Base-by-base conservation (phyloP, 2,113 vertebrate genomes). In the Ctenomys sociabilis region DNA sequence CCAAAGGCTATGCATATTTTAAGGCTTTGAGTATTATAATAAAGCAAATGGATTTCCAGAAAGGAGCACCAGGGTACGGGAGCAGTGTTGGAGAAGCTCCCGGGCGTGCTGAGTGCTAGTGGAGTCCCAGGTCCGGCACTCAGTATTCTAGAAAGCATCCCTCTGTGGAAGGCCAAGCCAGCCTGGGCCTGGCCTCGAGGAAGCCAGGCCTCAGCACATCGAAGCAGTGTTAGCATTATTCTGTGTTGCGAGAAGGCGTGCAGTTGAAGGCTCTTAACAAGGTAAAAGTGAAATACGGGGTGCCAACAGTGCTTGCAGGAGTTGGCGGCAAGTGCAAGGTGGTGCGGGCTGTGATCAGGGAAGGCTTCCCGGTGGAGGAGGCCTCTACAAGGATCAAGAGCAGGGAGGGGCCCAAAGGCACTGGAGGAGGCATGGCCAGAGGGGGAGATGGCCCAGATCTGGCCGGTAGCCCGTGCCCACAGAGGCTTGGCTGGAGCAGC, bases 1-100 rank as follows among this genome's bases (percentile, higher is more conserved):
- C 0, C 2, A 32, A 70, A 88, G 72, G 49, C 88, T 45, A 0
- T 61, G 35, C 17, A 12, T 90, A 49, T 86, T 88, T 80, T 92
- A 85, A 97, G 57, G 24, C 70, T 85, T 90, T 78, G 72, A 93
- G 80, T 96, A 52, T 5, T 49, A 14, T 78, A 49, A 8, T 70
- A 52, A 54, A 54, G 45, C 73, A 54, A 90, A 70, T 77, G 81
- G 28, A 68, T 93, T 95, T 37, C 91, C 82, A 64, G 77, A 54
- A 94, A 54, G 75, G 17, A 37, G n/a, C 26, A 7, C 78, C 66
- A 21, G 9, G 14, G 52, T 68, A 32, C 57, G 1, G 4, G 85
- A 52, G 75, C 24, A 0, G 0, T 8, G 12, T 40, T 45, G n/a
- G 63, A 81, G 72, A 93, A 64, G 9, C 22, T 45, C 45, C 6